Base-by-base conservation (phyloP, 1,140 invertebrate genomes). In the Bombus huntii region DNA sequence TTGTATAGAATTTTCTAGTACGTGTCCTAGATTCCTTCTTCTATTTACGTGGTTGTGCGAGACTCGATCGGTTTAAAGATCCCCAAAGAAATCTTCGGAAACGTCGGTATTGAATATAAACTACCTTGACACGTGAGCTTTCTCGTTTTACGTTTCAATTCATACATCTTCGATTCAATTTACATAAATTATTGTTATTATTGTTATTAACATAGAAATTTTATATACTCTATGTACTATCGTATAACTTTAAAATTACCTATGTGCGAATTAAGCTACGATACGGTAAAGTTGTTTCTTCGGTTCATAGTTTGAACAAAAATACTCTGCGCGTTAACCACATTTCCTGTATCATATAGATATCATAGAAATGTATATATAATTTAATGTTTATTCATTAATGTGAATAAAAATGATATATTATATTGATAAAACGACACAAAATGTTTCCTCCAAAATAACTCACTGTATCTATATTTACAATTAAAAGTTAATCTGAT, bases 11-110 rank as follows among this genome's bases (percentile, higher is more conserved):
- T 66, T 53, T 31, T 47, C 39, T 31, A 31, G 28, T 39, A 10
- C n/a, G 31, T 37, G 37, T 4, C 12, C n/a, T 28, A 34, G 42
- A 47, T 65, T 57, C 3, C 28, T 10, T 37, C n/a, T 31, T 62
- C 22, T 75, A 44, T 66, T 81, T 59, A 10, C 28, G 18, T 13
- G 22, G 9, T 22, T n/a, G 39, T 28, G 25, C 22, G 81, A 83
- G 68, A 83, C 81, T 42, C 44, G 72, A 75, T 42, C 57, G 59
- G 25, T 66, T 83, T 83, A 83, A 83, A 62, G 42, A 83, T 83
- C 81, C 81, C 72, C 42, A 39, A 75, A 75, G 72, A 83, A 75
- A 83, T 83, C 81, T 75, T 76, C 42, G 25, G 81, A 59, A 83
- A 75, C 39, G 57, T 44, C 57, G 65, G 25, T n/a, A 31, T 37